Evolutionary conservation across 2,113 vertebrate genomes (phyloP), one percentile per base, ranked within the genome.

Genomic region (Macrotus californicus): DNA sequence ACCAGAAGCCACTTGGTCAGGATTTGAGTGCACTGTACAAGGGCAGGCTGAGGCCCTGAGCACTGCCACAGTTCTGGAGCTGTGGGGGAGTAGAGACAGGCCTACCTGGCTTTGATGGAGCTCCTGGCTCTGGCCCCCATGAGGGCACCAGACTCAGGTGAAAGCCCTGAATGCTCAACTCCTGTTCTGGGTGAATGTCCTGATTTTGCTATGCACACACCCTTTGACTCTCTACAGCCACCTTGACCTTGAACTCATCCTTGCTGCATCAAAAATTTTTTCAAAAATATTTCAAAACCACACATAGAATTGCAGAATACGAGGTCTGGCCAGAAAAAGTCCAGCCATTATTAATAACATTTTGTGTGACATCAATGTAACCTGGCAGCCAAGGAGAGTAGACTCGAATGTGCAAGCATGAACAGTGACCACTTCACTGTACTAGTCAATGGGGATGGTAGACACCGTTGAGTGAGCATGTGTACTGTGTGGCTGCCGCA

Each of bases 211-310:
- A 46, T 77, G n/a, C 3, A 5, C 3, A 8, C 24, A 31, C 41
- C 5, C 54, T 41, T 66, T 24, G 59, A 5, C 21, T 54, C 52
- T 46, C 39, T 26, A 31, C 1, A 54, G 46, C n/a, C 31, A 29
- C 39, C 76, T 86, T 91, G 41, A 82, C 87, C 87, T 93, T 83
- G 87, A 92, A n/a, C 50, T 96, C 66, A 67, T 80, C 87, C 50
- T 95, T 87, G 75, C 48, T 94, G 36, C 67, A 54, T 96, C 43
- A 48, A 48, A 48, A 48, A 88, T 43, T 43, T 73, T 93, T 34
- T 1, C 6, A 69, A 48, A 88, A 88, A 39, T 7, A 29, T 59
- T 72, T 96, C 36, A 50, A 84, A 91, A 87, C 26, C 43, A 61
- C 31, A 69, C 36, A 2, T 48, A 61, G n/a, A 80, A 59, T 46